These are phyloP conservation scores for Tetraneura akinire DNA, from an alignment of 1,140 invertebrate species.

Conservation along the genomic window DNA sequence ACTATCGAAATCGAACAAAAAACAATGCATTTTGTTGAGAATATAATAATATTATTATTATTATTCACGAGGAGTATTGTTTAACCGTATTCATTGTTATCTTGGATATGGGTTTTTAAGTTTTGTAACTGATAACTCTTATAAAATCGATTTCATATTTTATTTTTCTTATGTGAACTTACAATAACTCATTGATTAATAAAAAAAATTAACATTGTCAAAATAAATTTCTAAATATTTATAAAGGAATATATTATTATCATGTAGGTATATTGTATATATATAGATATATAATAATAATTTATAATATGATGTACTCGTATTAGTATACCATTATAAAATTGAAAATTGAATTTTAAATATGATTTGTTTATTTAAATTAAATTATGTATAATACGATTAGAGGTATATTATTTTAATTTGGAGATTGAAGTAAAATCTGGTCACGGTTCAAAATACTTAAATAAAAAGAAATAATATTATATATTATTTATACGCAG, in stretches of 20 bases:
- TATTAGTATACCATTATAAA: too few relatives aligned
- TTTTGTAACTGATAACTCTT: neutral
- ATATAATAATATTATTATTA: too few relatives aligned
- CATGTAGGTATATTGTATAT: neutral
- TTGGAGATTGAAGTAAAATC: too few relatives aligned
- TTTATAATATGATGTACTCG: too few relatives aligned
- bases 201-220: neutral
- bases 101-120: neutral
- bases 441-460: too few relatives aligned
- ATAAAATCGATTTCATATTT: neutral
- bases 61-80: neutral
- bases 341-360: too few relatives aligned
- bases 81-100: neutral
- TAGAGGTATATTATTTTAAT: too few relatives aligned
- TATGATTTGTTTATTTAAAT: too few relatives aligned
- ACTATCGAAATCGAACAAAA: neutral
- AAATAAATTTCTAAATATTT: constrained; percentile 10
- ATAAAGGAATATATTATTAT: neutral
- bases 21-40: constrained; percentile 4
- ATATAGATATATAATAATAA: too few relatives aligned
- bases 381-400: too few relatives aligned
- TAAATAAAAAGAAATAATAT: too few relatives aligned
- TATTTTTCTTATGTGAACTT: neutral
- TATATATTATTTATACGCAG: too few relatives aligned
- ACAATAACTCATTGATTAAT: neutral